These are phyloP conservation scores for Asobara japonica DNA, from an alignment of 1,140 invertebrate genomes.

Conservation along the genomic window DNA sequence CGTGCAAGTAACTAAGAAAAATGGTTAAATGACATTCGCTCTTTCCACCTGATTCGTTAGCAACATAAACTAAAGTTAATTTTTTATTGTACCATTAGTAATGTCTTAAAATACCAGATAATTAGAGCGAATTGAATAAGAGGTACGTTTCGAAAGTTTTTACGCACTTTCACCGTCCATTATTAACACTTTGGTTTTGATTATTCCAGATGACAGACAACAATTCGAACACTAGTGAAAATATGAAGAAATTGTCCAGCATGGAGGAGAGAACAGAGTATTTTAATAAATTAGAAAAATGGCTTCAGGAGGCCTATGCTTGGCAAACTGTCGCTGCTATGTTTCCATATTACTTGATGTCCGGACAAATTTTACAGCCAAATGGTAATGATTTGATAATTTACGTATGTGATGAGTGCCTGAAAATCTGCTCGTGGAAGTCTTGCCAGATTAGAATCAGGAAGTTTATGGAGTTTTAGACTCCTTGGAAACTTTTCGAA, in stretches of 20 bases:
- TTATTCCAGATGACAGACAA: conserved; percentile 23
- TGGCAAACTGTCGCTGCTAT: conserved; percentile 65
- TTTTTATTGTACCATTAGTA: no score
- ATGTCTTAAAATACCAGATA: no score
- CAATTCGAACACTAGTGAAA: neutral
- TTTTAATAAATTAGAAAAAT: conserved; percentile 65
- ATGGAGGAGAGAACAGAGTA: conserved; percentile 52
- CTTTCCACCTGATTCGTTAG: neutral
- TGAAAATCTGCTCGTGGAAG: no score
- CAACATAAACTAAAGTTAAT: no score
- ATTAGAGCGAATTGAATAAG: no score
- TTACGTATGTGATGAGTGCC: no score
- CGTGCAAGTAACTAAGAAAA: neutral
- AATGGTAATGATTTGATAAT: conserved; percentile 45
- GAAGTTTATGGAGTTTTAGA: no score
- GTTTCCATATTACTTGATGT: conserved; percentile 65
- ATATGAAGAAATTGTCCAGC: neutral
- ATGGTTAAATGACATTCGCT: neutral
- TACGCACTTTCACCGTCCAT: neutral
- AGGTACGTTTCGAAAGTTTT: neutral
- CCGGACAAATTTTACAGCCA: conserved; percentile 56
- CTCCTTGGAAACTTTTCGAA: no score
- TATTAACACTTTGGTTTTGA: neutral
- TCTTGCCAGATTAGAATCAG: no score
- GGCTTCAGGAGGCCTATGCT: conserved; percentile 66